A percentile compares a stretch with the other conserved stretches of the same genome.
phyloP scores from a whole-genome alignment of 2,888 invertebrate species.

The Watsonalla cultraria region DNA sequence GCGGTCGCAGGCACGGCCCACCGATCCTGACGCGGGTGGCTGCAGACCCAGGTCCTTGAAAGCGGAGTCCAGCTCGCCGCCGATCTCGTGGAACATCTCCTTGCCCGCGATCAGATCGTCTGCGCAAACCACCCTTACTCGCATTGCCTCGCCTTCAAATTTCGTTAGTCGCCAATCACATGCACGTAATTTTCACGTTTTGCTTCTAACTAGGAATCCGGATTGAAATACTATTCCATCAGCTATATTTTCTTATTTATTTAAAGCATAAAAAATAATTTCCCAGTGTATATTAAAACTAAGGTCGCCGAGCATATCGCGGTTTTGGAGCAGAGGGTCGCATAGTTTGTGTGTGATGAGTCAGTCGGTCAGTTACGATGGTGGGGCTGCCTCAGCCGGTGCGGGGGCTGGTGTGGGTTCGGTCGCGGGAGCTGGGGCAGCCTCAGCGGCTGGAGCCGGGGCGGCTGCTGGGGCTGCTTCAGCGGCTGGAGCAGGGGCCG shows the following conservation, averaged over 20 bases:
- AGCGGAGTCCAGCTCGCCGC: conserved; percentile 94
- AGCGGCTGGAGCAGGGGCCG: conserved; percentile 18
- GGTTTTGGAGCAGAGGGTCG: conserved; percentile 10
- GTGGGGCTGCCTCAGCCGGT: conserved; percentile 23
- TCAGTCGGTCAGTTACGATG: conserved; percentile 1
- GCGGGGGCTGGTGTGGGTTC: conserved; percentile 19
- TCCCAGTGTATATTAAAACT: conserved; percentile 16
- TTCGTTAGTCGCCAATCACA: conserved; percentile 36
- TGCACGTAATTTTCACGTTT: conserved; percentile 28
- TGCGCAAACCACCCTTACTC: conserved; percentile 67
- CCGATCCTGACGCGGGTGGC: conserved; percentile 16
- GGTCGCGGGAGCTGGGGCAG: conserved; percentile 10
- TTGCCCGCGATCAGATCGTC: conserved; percentile 92
- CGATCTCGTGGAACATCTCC: conserved; percentile 94
- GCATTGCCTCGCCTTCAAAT: conserved; percentile 13
- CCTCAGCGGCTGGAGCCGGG: conserved; percentile 9
- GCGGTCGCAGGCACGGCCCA: conserved; percentile 48
- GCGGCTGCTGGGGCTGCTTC: conserved; percentile 20
- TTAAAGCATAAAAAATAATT: conserved; percentile 48
- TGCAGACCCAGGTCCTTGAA: conserved; percentile 83
- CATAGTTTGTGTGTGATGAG: neutral
- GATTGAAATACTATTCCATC: conserved; percentile 63
- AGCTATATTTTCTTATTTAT: conserved; percentile 63
- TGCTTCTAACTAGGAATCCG: conserved; percentile 11
- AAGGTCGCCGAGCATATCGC: conserved; percentile 10